Percentiles rank a stretch among this genome's conserved stretches.
Conservation (phyloP, 2,113 vertebrate genomes). For the Hemiprocne comata region DNA sequence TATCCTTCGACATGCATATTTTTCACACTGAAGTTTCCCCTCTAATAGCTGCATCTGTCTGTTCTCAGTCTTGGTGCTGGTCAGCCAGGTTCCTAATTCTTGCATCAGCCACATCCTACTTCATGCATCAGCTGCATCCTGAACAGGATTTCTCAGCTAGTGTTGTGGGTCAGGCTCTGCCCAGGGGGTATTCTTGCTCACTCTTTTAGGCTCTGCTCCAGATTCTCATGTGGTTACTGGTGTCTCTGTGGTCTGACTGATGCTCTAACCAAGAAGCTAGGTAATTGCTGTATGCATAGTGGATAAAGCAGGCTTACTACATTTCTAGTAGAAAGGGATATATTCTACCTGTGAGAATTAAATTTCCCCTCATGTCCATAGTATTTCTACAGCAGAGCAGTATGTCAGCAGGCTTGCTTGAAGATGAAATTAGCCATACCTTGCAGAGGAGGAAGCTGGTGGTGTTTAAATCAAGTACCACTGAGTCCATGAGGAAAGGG, state of each 20-base stretch:
- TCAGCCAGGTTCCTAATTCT: background rate
- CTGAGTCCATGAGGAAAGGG: background rate
- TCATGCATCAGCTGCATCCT: background rate
- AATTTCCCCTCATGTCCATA: background rate
- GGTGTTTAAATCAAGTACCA: background rate
- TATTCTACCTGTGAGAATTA: background rate
- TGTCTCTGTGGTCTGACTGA: background rate
- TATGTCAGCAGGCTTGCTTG: background rate
- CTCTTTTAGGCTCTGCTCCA: background rate
- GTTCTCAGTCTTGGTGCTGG: background rate
- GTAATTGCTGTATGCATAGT: background rate
- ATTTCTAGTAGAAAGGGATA: background rate
- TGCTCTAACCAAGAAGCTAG: background rate
- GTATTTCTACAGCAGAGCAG: background rate
- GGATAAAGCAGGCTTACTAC: background rate
- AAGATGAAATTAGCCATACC: background rate
- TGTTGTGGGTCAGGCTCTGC: background rate
- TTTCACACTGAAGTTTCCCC: background rate
- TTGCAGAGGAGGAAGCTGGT: background rate
- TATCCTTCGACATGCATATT: background rate
- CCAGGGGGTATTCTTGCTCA: background rate
- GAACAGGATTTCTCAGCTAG: background rate
- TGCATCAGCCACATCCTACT: background rate
- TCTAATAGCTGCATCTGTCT: background rate
- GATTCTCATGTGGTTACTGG: background rate